Evolutionary conservation across 2,113 vertebrate genomes (phyloP), one percentile per base, ranked within the genome.

Genomic region (Bubo blakistoni): DNA sequence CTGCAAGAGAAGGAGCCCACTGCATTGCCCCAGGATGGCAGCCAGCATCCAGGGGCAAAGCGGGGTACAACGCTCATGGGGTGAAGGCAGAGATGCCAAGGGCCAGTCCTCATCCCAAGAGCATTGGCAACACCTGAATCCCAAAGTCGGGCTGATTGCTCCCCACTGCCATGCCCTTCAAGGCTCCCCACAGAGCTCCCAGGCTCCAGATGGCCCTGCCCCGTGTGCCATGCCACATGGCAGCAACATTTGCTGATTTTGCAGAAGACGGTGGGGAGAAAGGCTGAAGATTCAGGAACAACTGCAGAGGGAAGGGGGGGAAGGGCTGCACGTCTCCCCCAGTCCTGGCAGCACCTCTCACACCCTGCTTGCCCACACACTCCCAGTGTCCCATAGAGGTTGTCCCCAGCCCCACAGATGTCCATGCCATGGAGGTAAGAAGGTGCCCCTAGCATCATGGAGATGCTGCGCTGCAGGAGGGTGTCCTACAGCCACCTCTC

Each of bases 61-160:
- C 1, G 2, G 25, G 21, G 32, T 30, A 20, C 16, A 19, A 19
- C 1, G 0, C 17, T 29, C 11, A 0, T 2, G 5, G 49, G 16
- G 3, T 20, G 24, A 61, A 61, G 36, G 47, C 57, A 87, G 52
- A 51, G 63, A 22, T 25, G 36, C 17, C 26, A 47, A 42, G 52
- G 20, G 30, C 6, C 62, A 0, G 0, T 29, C 27, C 55, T 86
- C 62, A 66, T 42, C 32, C 46, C 46, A 36, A 27, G 16, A 57
- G 44, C 29, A 10, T 5, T 29, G 15, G 7, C 32, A 65, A 25
- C 32, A 40, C 30, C 24, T 13, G 22, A 69, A 69, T 73, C 38
- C 66, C 11, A 0, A 72, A 69, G 29, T 27, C 1, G 8, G 44
- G 24, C 69, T 29, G 32, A 22, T 1, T 22, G 10, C 19, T 83